Percentiles rank a stretch among this genome's conserved stretches.
phyloP scores from a whole-genome alignment of 2,113 vertebrate genomes.

The Taxidea taxus region DNA sequence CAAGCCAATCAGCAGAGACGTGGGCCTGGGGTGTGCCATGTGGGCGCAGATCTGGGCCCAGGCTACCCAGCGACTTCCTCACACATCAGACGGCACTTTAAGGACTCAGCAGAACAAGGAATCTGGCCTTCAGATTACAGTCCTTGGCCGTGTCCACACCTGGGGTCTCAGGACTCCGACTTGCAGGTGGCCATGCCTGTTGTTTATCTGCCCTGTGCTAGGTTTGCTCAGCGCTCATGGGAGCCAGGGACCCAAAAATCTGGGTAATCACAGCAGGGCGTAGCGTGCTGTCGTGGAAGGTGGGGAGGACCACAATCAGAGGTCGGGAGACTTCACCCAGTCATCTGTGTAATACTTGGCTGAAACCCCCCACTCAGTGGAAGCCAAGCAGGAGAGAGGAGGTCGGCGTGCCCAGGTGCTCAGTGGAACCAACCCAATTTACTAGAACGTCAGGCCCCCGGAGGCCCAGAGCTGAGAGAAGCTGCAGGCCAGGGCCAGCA shows the following conservation, averaged over 20 bases:
- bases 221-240: fast-evolving
- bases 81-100: neutral
- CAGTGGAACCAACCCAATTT: fast-evolving
- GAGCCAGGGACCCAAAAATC: neutral
- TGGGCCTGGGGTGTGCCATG: fast-evolving
- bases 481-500: fast-evolving
- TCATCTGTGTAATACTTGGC: too few species aligned
- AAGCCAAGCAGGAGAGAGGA: neutral
- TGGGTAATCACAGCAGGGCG: neutral
- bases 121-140: fast-evolving
- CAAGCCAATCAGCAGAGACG: fast-evolving
- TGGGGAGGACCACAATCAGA: neutral
- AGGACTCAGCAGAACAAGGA: neutral
- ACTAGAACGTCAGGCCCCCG: fast-evolving
- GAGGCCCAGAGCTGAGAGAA: neutral
- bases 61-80: neutral
- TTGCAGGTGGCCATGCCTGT: neutral
- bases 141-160: fast-evolving
- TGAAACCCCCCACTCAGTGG: fast-evolving
- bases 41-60: fast-evolving
- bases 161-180: fast-evolving
- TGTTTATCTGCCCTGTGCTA: too few species aligned
- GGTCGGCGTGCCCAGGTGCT: fast-evolving
- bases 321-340: fast-evolving
- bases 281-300: fast-evolving